Conservation (phyloP, 2,113 vertebrate species). For the Epinephelus cyanopodus region DNA sequence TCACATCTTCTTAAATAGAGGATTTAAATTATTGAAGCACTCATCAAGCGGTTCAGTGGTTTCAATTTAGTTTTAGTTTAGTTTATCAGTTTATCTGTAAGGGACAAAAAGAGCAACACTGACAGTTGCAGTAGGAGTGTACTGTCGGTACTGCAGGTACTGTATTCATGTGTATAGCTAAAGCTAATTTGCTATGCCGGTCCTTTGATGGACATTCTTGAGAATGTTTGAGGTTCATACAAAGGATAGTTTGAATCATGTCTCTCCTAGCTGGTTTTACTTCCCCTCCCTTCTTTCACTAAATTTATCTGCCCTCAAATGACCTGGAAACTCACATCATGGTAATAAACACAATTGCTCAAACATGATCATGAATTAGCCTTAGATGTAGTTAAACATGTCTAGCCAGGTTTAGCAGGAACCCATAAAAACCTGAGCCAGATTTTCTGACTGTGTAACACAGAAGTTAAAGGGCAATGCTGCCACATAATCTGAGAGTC, state of each 20-base stretch:
- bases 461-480: conserved; percentile 3
- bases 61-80: not conserved
- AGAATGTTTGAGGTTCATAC: not conserved
- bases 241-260: conserved; percentile 25
- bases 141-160: too few relatives aligned
- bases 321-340: conserved; percentile 31
- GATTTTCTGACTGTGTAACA: conserved; percentile 14
- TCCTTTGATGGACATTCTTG: too few relatives aligned
- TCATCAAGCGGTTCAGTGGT: not conserved
- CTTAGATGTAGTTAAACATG: conserved; percentile 56
- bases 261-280: conserved; percentile 28
- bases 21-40: not conserved
- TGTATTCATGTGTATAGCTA: too few relatives aligned
- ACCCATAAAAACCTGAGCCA: conserved; percentile 28
- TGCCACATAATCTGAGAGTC: not conserved
- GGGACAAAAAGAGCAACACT: too few relatives aligned
- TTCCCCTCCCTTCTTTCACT: not conserved
- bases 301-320: conserved; percentile 27
- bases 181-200: too few relatives aligned
- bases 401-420: conserved; percentile 48
- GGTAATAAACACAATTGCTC: conserved; percentile 35
- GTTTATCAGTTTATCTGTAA: too few relatives aligned
- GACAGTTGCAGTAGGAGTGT: too few relatives aligned
- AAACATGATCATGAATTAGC: conserved; percentile 48
- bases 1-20: not conserved